Base-by-base conservation (phyloP, 2,797 vertebrate species). In the Coreius guichenoti region DNA sequence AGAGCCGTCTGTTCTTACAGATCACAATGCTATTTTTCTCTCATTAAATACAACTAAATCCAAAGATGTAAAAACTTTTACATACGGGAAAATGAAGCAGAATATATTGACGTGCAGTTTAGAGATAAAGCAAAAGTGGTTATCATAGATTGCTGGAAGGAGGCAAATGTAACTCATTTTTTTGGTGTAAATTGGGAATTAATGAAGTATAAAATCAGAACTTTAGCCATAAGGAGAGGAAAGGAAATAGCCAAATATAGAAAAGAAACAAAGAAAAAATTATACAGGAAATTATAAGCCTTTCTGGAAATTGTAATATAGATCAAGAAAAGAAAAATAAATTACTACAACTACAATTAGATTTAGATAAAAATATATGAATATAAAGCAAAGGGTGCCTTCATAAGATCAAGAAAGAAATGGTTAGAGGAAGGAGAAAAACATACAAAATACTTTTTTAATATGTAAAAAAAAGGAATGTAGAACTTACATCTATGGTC, bases 261-360 rank as follows among this genome's bases (percentile, higher is more conserved):
- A 26, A 31, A 9, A 63, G 26, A 61, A 61, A 61, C 3, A 3
- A 58, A 58, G 56, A 12, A 61, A 26, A 63, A 63, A 63, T 29
- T 26, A 14, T 14, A 29, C 12, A 3, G 4, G n/a, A 26, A 63
- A 63, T 63, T 14, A 63, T 63, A 29, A 29, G 12, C 0, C 58
- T 63, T 63, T 63, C 58, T 63, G n/a, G n/a, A 13, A 26, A 63
- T 63, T 63, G 58, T 63, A 63, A 63, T 63, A 63, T 63, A 63
- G 11, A 63, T 29, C n/a, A 63, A 63, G 58, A 63, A 63, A 29
- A 63, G 11, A 29, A 63, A 63, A 63, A 63, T 29, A 63, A 63
- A 26, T 29, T 63, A 63, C 26, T 63, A 63, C 26, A 63, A 65
- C 61, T 29, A 31, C 61, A 65, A 16, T 65, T 65, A 26, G 13